These are phyloP conservation scores for Tillus elongatus DNA, from an alignment of 2,888 invertebrate genomes.

Conservation along the genomic window DNA sequence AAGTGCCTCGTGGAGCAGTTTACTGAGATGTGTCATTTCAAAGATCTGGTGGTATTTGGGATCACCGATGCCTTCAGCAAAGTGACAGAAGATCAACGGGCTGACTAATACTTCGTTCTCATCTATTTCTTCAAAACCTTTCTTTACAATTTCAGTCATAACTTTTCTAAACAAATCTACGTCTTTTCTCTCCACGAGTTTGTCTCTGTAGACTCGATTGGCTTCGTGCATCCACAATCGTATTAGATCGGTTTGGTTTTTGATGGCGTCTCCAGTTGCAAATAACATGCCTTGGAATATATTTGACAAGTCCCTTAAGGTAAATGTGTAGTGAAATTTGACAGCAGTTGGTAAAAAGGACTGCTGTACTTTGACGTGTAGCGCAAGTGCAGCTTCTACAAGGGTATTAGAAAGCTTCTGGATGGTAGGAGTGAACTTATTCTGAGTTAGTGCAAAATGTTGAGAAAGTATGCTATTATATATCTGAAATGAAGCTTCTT, in stretches of 20 bases:
- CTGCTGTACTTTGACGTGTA: slow-evolving; percentile 67
- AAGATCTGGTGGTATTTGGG: slow-evolving; percentile 78
- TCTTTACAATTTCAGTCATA: slow-evolving; percentile 66
- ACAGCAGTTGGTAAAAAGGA: slow-evolving; percentile 86
- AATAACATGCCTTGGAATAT: slow-evolving; percentile 89
- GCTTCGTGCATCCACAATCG: slow-evolving; percentile 88
- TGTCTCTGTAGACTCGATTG: slow-evolving; percentile 83
- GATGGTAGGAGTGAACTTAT: slow-evolving; percentile 57
- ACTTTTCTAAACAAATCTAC: slow-evolving; percentile 64
- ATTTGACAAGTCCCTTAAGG: slow-evolving; percentile 84
- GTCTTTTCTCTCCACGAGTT: slow-evolving; percentile 74
- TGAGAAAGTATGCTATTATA: slow-evolving; percentile 75
- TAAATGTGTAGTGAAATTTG: slow-evolving; percentile 93
- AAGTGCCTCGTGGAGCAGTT: slow-evolving; percentile 70
- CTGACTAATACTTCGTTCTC: slow-evolving; percentile 61
- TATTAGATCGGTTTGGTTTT: slow-evolving; percentile 59
- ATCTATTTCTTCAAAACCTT: slow-evolving; percentile 63
- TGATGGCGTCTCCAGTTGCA: slow-evolving; percentile 64
- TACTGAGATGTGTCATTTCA: slow-evolving; percentile 61
- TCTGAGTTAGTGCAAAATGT: slow-evolving; percentile 56
- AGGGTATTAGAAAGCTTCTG: slow-evolving; percentile 52
- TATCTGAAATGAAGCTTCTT: slow-evolving; percentile 74
- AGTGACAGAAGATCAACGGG: slow-evolving; percentile 86
- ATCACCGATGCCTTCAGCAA: slow-evolving; percentile 84
- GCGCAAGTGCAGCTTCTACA: slow-evolving; percentile 60